These are phyloP conservation scores for Vultur gryphus DNA, from an alignment of 2,797 vertebrate species.

Conservation along the genomic window DNA sequence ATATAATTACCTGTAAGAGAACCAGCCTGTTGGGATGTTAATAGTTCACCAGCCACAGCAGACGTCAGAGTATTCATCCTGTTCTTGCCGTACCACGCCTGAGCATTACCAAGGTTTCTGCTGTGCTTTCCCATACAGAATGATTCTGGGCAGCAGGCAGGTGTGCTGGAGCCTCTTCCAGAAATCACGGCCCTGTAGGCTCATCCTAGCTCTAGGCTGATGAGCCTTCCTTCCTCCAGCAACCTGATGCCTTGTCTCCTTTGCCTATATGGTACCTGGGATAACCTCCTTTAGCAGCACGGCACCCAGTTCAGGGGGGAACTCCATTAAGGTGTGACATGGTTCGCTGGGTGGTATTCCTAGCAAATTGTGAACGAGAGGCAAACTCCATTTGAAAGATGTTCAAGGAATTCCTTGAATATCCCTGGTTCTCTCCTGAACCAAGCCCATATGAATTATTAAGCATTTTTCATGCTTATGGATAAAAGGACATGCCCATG, in stretches of 20 bases:
- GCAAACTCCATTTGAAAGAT: neutral
- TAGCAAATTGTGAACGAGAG: neutral
- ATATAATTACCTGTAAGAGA: neutral
- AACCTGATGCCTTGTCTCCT: neutral
- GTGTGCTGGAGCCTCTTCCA: neutral
- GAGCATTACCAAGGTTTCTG: neutral
- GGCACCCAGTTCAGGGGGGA: neutral
- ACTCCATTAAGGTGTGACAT: fast-evolving
- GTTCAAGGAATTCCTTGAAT: neutral
- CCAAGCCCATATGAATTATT: neutral
- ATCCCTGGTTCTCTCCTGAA: neutral
- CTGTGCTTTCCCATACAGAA: neutral
- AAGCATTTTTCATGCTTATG: neutral
- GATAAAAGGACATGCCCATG: neutral
- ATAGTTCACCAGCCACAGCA: neutral
- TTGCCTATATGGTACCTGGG: neutral
- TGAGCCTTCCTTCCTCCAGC: neutral
- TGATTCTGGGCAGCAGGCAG: neutral
- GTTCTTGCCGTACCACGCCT: neutral
- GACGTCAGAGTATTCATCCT: neutral
- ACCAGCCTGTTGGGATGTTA: neutral
- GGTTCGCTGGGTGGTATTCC: neutral
- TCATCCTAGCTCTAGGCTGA: neutral
- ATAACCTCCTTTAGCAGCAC: neutral
- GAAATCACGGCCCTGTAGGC: too few species aligned